Conservation (phyloP, 1,140 invertebrate genomes). For the Andrena cerasifolii region DNA sequence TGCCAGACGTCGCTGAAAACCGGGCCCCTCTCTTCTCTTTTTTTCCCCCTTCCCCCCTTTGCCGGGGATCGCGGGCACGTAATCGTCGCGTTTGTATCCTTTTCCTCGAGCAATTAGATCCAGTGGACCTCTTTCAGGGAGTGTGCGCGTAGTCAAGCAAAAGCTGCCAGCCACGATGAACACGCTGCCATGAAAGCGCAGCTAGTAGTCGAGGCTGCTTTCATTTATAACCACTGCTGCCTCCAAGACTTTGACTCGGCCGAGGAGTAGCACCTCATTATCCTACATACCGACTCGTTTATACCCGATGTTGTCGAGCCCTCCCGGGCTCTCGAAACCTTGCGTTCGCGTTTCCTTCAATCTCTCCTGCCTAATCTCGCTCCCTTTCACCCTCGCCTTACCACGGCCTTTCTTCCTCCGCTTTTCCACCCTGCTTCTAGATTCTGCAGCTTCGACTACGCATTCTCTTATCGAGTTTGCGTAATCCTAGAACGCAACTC, state of each 20-base stretch:
- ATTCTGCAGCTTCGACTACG: no score
- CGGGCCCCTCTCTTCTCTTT: not conserved
- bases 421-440: not conserved
- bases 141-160: slow-evolving; percentile 6
- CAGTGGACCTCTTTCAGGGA: slow-evolving; percentile 14
- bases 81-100: slow-evolving; percentile 34
- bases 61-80: not conserved
- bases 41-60: not conserved
- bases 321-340: not conserved
- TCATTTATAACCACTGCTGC: slow-evolving; percentile 34
- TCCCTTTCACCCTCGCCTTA: slow-evolving; percentile 10
- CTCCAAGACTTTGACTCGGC: slow-evolving; percentile 20
- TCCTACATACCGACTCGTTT: slow-evolving; percentile 31
- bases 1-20: slow-evolving; percentile 4
- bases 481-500: no score
- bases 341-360: not conserved
- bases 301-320: slow-evolving; percentile 7
- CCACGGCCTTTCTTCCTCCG: not conserved
- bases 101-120: slow-evolving; percentile 36
- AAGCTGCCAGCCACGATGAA: not conserved
- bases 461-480: no score
- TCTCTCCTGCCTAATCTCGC: not conserved
- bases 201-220: slow-evolving; percentile 21
- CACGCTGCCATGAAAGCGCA: slow-evolving; percentile 23
- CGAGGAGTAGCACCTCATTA: slow-evolving; percentile 40